Percentiles rank a stretch among this genome's conserved stretches.
Conservation (phyloP, 1,140 invertebrate species). For the Pseudomyrmex concolor region DNA sequence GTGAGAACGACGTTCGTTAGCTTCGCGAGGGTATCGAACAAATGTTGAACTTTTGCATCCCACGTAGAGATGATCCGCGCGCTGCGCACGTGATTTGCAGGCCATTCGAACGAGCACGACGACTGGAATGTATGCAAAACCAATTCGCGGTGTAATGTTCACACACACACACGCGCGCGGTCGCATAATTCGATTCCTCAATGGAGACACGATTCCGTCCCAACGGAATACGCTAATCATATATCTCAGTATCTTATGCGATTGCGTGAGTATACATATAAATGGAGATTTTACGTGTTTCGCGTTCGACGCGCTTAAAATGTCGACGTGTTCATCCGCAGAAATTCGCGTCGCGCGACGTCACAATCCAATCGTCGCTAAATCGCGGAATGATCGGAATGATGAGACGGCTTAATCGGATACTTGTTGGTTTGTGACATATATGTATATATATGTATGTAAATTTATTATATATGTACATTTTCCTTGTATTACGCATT, state of each 20-base stretch:
- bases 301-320: neutral
- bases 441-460: too few relatives aligned
- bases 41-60: constrained; percentile 6
- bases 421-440: constrained; percentile 3
- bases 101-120: neutral
- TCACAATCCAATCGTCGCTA: neutral
- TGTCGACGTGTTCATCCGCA: constrained; percentile 2
- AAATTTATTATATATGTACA: neutral
- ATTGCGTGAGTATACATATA: neutral
- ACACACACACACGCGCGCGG: neutral
- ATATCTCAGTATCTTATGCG: neutral
- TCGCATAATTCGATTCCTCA: neutral
- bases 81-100: neutral
- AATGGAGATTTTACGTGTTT: neutral
- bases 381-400: constrained; percentile 3
- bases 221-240: neutral
- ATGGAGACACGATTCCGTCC: neutral
- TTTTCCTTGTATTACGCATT: neutral
- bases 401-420: neutral
- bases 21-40: neutral
- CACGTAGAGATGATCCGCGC: neutral
- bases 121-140: too few relatives aligned
- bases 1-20: neutral
- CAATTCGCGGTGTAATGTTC: constrained; percentile 1
- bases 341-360: neutral